Evolutionary conservation across 1,140 invertebrate species (phyloP).

Genomic region (Lepidurus packardi): DNA sequence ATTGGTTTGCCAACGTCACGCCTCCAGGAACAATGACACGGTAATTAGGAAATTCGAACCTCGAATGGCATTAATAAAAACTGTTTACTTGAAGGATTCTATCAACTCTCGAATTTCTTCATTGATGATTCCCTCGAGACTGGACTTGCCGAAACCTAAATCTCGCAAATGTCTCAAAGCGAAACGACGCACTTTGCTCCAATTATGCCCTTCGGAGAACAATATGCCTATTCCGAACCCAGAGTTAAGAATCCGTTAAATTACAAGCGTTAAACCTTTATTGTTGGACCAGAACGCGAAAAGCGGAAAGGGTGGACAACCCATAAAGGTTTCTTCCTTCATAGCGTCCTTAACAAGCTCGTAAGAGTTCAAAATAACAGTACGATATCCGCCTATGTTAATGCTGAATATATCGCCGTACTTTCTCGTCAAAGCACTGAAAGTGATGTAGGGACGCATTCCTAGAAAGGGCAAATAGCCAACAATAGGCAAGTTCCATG

Average conservation of each 20-base stretch:
- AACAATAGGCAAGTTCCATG: conserved; percentile 34
- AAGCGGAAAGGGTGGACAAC: conserved; percentile 34
- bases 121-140: conserved; percentile 35
- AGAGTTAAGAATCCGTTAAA: neutral
- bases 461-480: conserved; percentile 35
- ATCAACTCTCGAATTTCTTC: conserved; percentile 36
- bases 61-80: too few species aligned
- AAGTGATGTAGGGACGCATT: conserved; percentile 26
- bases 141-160: conserved; percentile 37
- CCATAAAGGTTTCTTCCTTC: conserved; percentile 32
- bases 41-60: conserved; percentile 10
- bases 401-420: conserved; percentile 35
- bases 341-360: conserved; percentile 34
- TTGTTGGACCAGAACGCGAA: conserved; percentile 27
- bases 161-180: conserved; percentile 35
- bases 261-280: neutral
- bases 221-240: conserved; percentile 33
- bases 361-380: conserved; percentile 35
- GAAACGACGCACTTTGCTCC: conserved; percentile 36
- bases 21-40: neutral
- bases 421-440: conserved; percentile 31
- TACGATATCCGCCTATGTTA: conserved; percentile 25
- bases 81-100: too few species aligned
- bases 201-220: conserved; percentile 32
- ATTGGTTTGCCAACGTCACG: neutral